Evolutionary conservation across 2,888 invertebrate species (phyloP).

Genomic region (Eustalomyia histrio): DNA sequence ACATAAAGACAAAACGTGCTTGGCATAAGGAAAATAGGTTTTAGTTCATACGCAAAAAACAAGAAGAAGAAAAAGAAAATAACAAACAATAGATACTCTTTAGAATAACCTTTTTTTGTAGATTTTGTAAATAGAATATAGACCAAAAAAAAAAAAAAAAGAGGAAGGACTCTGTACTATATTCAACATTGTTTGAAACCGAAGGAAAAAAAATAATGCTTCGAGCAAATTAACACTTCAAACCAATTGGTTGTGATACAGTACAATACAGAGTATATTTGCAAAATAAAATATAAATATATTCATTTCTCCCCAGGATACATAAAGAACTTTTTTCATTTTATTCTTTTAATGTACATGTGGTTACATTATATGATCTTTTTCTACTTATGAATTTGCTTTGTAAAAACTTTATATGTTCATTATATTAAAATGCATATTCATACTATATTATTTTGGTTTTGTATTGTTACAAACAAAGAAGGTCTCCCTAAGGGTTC

Average conservation of each 20-base stretch:
- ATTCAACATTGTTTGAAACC: constrained; percentile 19
- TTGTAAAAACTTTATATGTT: constrained; percentile 13
- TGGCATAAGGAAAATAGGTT: constrained; percentile 47
- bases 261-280: constrained; percentile 1
- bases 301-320: constrained; percentile 22
- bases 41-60: constrained; percentile 20
- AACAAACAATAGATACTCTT: constrained; percentile 36
- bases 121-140: constrained; percentile 9
- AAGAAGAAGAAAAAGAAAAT: neutral
- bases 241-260: constrained; percentile 42
- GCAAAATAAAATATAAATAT: neutral
- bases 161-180: neutral
- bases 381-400: neutral
- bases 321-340: constrained; percentile 16
- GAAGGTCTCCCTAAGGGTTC: neutral
- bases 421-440: constrained; percentile 35
- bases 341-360: constrained; percentile 18
- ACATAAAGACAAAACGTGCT: constrained; percentile 62
- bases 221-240: constrained; percentile 60
- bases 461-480: constrained; percentile 6
- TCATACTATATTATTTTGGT: constrained; percentile 10
- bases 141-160: constrained; percentile 11
- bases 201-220: constrained; percentile 30
- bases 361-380: constrained; percentile 19
- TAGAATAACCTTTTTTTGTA: constrained; percentile 25